Evolutionary conservation across 1,140 invertebrate genomes (phyloP).

Genomic region (Myzus persicae): DNA sequence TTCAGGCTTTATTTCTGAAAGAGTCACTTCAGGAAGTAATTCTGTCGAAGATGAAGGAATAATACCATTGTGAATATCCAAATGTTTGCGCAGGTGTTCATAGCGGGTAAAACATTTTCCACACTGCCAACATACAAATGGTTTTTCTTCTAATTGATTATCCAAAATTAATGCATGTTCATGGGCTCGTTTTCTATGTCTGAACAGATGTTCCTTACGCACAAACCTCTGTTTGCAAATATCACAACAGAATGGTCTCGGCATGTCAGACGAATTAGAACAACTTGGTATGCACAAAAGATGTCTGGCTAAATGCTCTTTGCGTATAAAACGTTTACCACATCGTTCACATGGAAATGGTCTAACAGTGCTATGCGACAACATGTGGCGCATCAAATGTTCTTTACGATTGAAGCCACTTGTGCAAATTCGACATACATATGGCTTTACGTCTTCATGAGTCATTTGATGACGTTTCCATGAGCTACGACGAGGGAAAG

Average conservation of each 20-base stretch:
- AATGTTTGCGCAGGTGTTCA: conserved; percentile 62
- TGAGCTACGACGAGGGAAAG: conserved; percentile 62
- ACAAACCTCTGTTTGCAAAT: conserved; percentile 62
- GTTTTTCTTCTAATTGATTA: conserved; percentile 60
- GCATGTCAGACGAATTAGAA: conserved; percentile 60
- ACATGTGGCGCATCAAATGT: conserved; percentile 59
- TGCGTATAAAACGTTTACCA: conserved; percentile 64
- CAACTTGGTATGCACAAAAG: conserved; percentile 62
- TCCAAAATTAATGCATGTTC: conserved; percentile 59
- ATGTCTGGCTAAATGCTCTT: conserved; percentile 63
- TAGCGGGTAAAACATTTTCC: conserved; percentile 62
- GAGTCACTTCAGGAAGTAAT: conserved; percentile 57
- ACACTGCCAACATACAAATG: conserved; percentile 63
- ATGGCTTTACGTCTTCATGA: conserved; percentile 66
- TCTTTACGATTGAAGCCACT: conserved; percentile 64
- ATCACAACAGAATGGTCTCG: conserved; percentile 63
- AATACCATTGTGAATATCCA: conserved; percentile 60
- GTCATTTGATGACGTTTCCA: conserved; percentile 62
- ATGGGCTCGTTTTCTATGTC: conserved; percentile 61
- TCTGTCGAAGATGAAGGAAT: conserved; percentile 50
- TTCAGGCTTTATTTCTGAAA: conserved; percentile 46
- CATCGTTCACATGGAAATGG: conserved; percentile 64
- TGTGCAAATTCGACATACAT: conserved; percentile 65
- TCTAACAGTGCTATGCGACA: conserved; percentile 56
- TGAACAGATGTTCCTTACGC: conserved; percentile 62